Percentiles rank a stretch among this genome's conserved stretches.
Conservation (phyloP, 2,888 invertebrate genomes). For the Hypercompe scribonia region DNA sequence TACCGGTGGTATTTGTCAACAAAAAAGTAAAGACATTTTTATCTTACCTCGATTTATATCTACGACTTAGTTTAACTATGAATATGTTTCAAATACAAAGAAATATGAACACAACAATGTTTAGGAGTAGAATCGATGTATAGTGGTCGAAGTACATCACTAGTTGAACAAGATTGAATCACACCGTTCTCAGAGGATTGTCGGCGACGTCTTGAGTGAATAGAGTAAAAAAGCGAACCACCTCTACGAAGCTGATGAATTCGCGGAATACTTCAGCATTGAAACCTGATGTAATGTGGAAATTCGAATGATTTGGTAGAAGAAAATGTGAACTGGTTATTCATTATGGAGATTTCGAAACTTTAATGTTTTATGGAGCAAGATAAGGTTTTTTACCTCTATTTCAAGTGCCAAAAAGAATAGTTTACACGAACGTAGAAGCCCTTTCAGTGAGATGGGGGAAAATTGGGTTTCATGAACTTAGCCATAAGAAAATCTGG, state of each 20-base stretch:
- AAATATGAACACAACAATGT: too few species aligned
- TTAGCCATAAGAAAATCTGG: too few species aligned
- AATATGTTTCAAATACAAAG: too few species aligned
- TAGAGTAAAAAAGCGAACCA: conserved; percentile 39
- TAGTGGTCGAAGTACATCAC: conserved; percentile 46
- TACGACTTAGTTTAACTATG: too few species aligned
- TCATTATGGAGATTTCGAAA: background rate
- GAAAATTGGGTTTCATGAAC: too few species aligned
- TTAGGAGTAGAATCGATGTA: too few species aligned
- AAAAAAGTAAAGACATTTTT: background rate
- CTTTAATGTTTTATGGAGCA: background rate
- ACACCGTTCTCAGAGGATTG: conserved; percentile 60
- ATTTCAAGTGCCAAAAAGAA: too few species aligned
- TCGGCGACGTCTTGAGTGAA: conserved; percentile 52
- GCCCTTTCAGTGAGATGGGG: too few species aligned
- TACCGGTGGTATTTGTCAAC: background rate
- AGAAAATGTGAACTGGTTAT: conserved; percentile 8
- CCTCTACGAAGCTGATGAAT: conserved; percentile 44
- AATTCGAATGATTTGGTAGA: background rate
- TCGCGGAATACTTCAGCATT: conserved; percentile 31
- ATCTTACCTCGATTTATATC: background rate
- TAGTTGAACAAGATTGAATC: conserved; percentile 64
- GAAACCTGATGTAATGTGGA: background rate
- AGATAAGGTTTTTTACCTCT: too few species aligned
- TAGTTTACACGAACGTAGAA: too few species aligned